These are phyloP conservation scores for Platyrinchus mystaceus DNA, from an alignment of 2,797 vertebrate genomes.

Conservation along the genomic window DNA sequence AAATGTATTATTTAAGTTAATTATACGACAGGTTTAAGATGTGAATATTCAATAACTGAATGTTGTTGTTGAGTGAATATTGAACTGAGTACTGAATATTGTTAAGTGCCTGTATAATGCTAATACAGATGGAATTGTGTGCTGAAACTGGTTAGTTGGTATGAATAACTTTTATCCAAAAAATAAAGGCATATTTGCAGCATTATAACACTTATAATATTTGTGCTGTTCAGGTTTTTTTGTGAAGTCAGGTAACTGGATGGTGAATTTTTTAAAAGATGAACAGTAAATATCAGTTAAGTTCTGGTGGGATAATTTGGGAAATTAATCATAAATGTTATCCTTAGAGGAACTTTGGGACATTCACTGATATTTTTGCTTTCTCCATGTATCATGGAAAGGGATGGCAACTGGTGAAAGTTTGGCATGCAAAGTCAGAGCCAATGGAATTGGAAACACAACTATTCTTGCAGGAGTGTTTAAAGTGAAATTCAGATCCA, in stretches of 20 bases:
- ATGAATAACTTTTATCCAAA: not conserved
- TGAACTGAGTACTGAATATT: too few relatives aligned
- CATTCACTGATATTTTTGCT: not conserved
- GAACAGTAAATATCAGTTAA: not conserved
- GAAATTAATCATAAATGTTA: not conserved
- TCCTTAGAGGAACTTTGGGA: not conserved
- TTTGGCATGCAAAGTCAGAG: not conserved
- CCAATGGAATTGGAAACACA: not conserved
- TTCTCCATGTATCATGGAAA: not conserved
- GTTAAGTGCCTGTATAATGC: not conserved
- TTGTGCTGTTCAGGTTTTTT: not conserved
- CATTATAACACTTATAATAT: not conserved
- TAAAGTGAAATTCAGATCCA: not conserved
- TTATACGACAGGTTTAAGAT: not conserved
- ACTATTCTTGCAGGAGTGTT: not conserved
- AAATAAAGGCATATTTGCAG: not conserved
- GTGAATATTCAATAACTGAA: not conserved
- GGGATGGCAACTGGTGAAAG: not conserved
- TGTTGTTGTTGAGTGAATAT: too few relatives aligned
- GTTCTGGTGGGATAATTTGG: not conserved
- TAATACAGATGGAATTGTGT: not conserved
- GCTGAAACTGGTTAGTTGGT: not conserved
- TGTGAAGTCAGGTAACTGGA: not conserved
- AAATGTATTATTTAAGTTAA: not conserved
- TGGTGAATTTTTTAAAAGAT: not conserved